Conservation (phyloP, 1,140 invertebrate genomes). For the Drosophila lacertosa region DNA sequence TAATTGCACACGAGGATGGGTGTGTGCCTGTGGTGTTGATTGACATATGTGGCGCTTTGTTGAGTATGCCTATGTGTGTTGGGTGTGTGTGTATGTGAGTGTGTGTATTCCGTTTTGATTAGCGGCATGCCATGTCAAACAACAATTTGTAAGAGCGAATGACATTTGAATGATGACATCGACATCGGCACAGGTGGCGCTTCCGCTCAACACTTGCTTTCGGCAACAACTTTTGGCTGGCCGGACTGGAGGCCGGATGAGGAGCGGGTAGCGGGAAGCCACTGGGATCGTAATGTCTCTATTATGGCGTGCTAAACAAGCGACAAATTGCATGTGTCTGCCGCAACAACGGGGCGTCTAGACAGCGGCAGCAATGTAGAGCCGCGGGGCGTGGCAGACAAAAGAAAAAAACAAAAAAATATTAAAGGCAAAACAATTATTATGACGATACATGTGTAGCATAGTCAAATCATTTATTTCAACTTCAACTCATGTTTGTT, state of each 20-base stretch:
- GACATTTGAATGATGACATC: conserved; percentile 80
- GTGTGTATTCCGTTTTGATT: conserved; percentile 70
- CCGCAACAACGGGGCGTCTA: conserved; percentile 16
- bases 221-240: conserved; percentile 26
- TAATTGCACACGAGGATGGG: conserved; percentile 51
- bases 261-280: background rate
- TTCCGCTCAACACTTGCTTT: conserved; percentile 63
- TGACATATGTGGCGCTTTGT: conserved; percentile 30
- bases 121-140: conserved; percentile 80
- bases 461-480: conserved; percentile 2
- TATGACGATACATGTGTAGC: conserved; percentile 9
- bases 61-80: background rate
- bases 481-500: conserved; percentile 1
- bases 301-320: conserved; percentile 75
- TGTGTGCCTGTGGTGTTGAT: conserved; percentile 27
- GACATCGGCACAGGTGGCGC: conserved; percentile 65
- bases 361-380: background rate
- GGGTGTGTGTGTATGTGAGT: conserved; percentile 22
- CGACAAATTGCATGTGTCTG: conserved; percentile 67
- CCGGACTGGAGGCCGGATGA: background rate
- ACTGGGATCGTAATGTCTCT: conserved; percentile 55
- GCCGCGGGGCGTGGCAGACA: conserved; percentile 15
- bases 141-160: conserved; percentile 70
- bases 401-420: background rate
- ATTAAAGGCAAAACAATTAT: conserved; percentile 4